Conservation (phyloP, 37 sponge, comb jelly and placozoan genomes). For the Eunapius fragilis region DNA sequence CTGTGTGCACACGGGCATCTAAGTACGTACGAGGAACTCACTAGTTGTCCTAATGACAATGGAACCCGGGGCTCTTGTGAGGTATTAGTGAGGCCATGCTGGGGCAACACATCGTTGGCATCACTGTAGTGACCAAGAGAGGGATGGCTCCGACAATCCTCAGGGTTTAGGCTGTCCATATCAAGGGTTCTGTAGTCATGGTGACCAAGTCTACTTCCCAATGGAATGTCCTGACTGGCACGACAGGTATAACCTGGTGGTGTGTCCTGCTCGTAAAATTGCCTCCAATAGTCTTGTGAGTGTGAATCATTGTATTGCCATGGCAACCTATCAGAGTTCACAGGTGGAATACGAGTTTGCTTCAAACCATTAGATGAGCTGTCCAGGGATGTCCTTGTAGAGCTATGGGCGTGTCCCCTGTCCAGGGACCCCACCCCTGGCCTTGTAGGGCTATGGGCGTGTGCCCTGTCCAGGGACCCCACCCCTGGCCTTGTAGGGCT, state of each 20-base stretch:
- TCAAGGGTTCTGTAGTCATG: not conserved
- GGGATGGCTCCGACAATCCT: not conserved
- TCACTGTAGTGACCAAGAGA: not conserved
- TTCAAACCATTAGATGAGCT: not conserved
- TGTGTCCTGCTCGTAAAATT: not conserved
- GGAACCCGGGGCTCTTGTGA: not conserved
- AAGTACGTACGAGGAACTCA: not conserved
- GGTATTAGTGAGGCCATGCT: not conserved
- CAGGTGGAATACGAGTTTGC: not conserved
- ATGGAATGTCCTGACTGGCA: not conserved
- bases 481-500: not conserved
- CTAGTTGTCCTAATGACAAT: not conserved
- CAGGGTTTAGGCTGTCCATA: not conserved
- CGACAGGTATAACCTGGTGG: not conserved
- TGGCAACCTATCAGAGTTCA: not conserved
- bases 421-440: not conserved
- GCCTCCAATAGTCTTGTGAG: not conserved
- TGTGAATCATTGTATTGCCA: not conserved
- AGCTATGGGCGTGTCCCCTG: not conserved
- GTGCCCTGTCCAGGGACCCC: not conserved
- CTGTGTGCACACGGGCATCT: not conserved
- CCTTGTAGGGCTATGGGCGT: not conserved
- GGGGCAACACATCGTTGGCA: not conserved
- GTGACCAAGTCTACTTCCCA: not conserved
- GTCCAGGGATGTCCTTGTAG: no score